Evolutionary conservation across 2,113 vertebrate genomes (phyloP).

Genomic region (Archilochus colubris): DNA sequence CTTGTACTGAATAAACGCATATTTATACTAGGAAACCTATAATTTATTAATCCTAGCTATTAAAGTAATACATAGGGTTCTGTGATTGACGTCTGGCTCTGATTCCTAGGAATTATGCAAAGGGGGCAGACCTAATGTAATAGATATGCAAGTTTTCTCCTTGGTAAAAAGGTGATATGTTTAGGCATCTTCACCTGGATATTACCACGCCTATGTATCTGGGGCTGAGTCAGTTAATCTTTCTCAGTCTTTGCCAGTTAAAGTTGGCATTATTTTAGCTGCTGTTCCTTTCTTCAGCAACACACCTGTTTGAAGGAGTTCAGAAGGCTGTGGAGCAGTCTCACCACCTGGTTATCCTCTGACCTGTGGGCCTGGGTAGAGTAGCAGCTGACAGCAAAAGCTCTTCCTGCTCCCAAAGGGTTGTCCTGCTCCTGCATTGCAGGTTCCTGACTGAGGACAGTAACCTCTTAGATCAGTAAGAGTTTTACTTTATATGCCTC

Average conservation of each 20-base stretch:
- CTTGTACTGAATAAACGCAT: not conserved
- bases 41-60: slow-evolving; percentile 59
- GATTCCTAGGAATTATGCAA: slow-evolving; percentile 7
- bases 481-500: not conserved
- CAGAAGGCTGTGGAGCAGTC: not conserved
- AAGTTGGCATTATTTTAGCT: not conserved
- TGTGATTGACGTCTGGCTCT: slow-evolving; percentile 19
- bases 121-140: not conserved
- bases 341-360: rapidly evolving
- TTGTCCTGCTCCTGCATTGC: not conserved
- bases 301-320: not conserved
- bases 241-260: not conserved
- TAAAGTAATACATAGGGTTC: slow-evolving; percentile 30
- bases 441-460: not conserved
- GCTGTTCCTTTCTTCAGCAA: not conserved
- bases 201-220: not conserved
- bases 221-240: not conserved
- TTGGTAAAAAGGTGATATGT: not conserved
- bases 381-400: not conserved
- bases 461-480: not conserved
- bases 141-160: not conserved
- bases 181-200: not conserved
- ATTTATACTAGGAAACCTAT: slow-evolving; percentile 35
- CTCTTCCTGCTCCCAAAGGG: not conserved
- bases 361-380: not conserved